phyloP scores from a whole-genome alignment of 35 echinoderm and acorn worm genomes.

The Patiria miniata region DNA sequence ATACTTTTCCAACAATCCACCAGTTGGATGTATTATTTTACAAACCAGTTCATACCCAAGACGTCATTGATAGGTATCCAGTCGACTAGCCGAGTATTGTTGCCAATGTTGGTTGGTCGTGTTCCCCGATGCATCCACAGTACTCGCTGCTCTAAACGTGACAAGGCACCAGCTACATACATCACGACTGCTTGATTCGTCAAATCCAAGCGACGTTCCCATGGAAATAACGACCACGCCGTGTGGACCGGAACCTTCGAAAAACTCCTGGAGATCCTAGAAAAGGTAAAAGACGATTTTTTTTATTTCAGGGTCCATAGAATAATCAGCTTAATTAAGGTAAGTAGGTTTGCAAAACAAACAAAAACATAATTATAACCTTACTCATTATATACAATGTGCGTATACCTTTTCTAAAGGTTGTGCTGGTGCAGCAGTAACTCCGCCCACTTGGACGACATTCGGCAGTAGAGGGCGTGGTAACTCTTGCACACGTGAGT shows the following conservation, averaged over 20 bases:
- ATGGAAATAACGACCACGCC: constrained; percentile 24
- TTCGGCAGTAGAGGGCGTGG: neutral
- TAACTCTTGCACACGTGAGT: neutral
- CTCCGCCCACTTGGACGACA: neutral
- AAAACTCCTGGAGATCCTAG: constrained; percentile 13
- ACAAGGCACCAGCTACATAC: constrained; percentile 32
- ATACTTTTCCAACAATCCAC: too few species aligned
- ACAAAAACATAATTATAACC: too few species aligned
- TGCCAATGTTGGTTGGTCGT: neutral
- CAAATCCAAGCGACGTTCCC: neutral
- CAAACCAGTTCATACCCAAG: constrained; percentile 29
- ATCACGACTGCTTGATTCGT: neutral
- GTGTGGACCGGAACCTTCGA: constrained; percentile 12
- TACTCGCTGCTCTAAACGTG: constrained; percentile 38
- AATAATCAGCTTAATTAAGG: too few species aligned
- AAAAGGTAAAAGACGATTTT: too few species aligned
- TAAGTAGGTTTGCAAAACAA: too few species aligned
- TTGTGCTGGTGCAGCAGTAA: neutral
- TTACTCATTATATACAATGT: too few species aligned
- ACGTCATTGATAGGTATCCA: constrained; percentile 62
- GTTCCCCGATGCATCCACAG: constrained; percentile 21
- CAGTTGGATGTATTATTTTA: neutral
- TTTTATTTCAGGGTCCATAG: too few species aligned
- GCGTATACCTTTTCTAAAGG: neutral
- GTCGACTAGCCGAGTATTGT: constrained; percentile 37